Conservation (phyloP, 2,797 vertebrate genomes). For the Clamator glandarius region DNA sequence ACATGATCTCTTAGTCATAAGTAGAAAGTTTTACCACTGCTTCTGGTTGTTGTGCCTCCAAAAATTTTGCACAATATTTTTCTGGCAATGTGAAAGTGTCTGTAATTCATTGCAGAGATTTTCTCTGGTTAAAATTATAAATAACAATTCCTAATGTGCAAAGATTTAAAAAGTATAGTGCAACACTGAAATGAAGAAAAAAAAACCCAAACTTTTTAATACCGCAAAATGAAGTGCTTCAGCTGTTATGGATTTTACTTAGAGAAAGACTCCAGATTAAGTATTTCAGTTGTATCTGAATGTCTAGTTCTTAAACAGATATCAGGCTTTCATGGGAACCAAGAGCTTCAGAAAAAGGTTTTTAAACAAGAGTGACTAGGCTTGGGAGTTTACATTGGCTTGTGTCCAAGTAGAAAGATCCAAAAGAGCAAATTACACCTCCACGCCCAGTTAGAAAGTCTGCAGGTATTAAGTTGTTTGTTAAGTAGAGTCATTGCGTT, state of each 20-base stretch:
- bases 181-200: not conserved
- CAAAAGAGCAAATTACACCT: constrained; percentile 73
- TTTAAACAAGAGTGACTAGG: constrained; percentile 69
- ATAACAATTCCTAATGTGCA: not conserved
- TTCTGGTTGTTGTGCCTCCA: not conserved
- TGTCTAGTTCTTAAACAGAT: constrained; percentile 4
- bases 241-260: not conserved
- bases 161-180: not conserved
- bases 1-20: not conserved
- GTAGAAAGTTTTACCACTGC: not conserved
- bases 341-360: constrained; percentile 56
- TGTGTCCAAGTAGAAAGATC: constrained; percentile 57
- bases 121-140: not conserved
- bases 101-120: not conserved
- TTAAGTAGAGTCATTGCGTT: constrained; percentile 68
- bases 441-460: constrained; percentile 78
- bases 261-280: not conserved
- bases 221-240: not conserved
- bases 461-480: constrained; percentile 70
- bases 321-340: constrained; percentile 54
- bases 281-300: constrained; percentile 23
- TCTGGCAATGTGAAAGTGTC: not conserved
- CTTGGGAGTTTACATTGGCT: constrained; percentile 73
- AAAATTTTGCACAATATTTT: not conserved
- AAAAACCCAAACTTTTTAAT: not conserved